phyloP scores from a whole-genome alignment of 1,140 invertebrate species.

The Bombus soroeensis region DNA sequence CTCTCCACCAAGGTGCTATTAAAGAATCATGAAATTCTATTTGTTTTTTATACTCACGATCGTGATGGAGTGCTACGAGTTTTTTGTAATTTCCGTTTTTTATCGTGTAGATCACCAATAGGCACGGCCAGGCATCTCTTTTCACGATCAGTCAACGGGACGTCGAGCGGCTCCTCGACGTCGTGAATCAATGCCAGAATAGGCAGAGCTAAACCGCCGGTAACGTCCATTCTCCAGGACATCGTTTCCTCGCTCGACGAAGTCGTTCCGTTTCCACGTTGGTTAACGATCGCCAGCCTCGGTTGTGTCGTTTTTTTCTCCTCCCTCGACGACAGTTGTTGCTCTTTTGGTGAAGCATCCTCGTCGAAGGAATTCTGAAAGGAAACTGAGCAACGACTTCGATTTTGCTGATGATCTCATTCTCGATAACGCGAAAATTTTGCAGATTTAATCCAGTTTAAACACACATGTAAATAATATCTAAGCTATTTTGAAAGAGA shows the following conservation, averaged over 20 bases:
- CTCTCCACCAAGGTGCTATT: neutral
- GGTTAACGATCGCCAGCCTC: constrained; percentile 43
- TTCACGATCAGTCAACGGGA: constrained; percentile 78
- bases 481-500: neutral
- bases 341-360: constrained; percentile 53
- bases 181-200: constrained; percentile 60
- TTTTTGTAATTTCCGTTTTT: constrained; percentile 77
- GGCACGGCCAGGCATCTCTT: constrained; percentile 80
- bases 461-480: neutral
- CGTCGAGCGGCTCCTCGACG: constrained; percentile 52
- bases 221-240: constrained; percentile 65
- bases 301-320: constrained; percentile 48
- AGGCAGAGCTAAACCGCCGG: constrained; percentile 48
- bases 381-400: constrained; percentile 71
- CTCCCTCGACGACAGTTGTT: constrained; percentile 56
- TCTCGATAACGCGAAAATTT: neutral
- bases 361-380: constrained; percentile 78
- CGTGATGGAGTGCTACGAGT: constrained; percentile 70
- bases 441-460: neutral
- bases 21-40: neutral
- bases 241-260: constrained; percentile 44
- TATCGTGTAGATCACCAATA: constrained; percentile 77
- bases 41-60: constrained; percentile 44
- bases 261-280: constrained; percentile 31
- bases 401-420: neutral